Percentiles rank a stretch among this genome's conserved stretches.
phyloP scores from a whole-genome alignment of 2,797 vertebrate species.

The Tapirus indicus region DNA sequence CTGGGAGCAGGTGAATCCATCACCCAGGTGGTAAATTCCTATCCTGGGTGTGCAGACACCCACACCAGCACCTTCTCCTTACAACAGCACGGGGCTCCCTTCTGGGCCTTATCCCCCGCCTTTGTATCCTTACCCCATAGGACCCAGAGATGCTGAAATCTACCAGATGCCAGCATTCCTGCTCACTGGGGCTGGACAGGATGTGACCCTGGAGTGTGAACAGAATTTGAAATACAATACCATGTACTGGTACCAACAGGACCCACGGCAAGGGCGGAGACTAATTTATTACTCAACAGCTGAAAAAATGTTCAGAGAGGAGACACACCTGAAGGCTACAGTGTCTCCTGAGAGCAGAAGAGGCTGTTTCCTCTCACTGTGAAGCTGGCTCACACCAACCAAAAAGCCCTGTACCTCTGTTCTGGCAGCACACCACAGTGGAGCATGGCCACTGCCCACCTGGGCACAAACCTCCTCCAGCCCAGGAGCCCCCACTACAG shows the following conservation, averaged over 20 bases:
- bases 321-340: background rate
- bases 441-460: background rate
- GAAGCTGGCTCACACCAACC: background rate
- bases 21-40: background rate
- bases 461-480: background rate
- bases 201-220: background rate
- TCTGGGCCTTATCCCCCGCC: background rate
- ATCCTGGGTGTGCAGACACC: background rate
- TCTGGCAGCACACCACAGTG: conserved; percentile 22
- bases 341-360: background rate
- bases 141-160: background rate
- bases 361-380: background rate
- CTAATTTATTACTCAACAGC: background rate
- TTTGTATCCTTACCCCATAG: background rate
- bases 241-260: conserved; percentile 71
- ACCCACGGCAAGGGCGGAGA: background rate
- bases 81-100: rapidly evolving
- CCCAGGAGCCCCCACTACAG: background rate
- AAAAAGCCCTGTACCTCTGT: conserved; percentile 28
- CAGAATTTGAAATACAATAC: background rate
- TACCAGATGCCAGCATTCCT: background rate
- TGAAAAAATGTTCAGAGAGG: background rate
- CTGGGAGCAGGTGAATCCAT: background rate
- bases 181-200: background rate
- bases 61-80: rapidly evolving